These are phyloP conservation scores for Acanthornis magna DNA, from an alignment of 2,797 vertebrate species.

Conservation along the genomic window DNA sequence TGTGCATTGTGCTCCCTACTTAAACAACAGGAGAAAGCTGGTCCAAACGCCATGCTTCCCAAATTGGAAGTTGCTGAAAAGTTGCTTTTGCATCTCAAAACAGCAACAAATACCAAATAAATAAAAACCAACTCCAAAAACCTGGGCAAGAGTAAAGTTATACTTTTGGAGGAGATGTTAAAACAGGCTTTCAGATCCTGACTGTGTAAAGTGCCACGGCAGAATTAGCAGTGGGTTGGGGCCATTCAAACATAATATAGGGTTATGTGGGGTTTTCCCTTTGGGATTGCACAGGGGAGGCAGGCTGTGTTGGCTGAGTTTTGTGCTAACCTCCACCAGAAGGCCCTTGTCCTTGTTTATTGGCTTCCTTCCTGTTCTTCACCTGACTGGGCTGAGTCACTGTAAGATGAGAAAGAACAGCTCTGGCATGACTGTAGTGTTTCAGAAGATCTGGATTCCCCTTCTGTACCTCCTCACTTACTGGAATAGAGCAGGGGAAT, in stretches of 20 bases:
- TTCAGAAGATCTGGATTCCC: not conserved
- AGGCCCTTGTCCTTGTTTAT: not conserved
- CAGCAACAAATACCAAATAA: not conserved
- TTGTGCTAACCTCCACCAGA: not conserved
- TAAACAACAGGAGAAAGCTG: not conserved
- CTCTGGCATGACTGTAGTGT: not conserved
- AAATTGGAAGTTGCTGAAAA: not conserved
- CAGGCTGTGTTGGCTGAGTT: not conserved
- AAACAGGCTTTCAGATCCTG: not conserved
- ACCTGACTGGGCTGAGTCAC: not conserved
- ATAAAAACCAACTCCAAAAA: not conserved
- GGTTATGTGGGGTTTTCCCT: not conserved
- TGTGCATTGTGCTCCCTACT: fast-evolving
- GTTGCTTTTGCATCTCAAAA: not conserved
- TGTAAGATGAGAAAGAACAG: not conserved
- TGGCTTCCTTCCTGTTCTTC: not conserved
- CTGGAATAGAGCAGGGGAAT: not conserved
- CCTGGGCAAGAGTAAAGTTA: not conserved
- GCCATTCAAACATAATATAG: fast-evolving
- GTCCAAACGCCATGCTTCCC: not conserved
- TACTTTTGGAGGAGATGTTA: not conserved
- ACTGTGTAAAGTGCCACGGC: fast-evolving
- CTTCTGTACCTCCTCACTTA: not conserved
- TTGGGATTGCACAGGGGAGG: not conserved
- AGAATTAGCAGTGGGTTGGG: fast-evolving